phyloP scores from a whole-genome alignment of 2,797 vertebrate species.

The Distichodus sexfasciatus region DNA sequence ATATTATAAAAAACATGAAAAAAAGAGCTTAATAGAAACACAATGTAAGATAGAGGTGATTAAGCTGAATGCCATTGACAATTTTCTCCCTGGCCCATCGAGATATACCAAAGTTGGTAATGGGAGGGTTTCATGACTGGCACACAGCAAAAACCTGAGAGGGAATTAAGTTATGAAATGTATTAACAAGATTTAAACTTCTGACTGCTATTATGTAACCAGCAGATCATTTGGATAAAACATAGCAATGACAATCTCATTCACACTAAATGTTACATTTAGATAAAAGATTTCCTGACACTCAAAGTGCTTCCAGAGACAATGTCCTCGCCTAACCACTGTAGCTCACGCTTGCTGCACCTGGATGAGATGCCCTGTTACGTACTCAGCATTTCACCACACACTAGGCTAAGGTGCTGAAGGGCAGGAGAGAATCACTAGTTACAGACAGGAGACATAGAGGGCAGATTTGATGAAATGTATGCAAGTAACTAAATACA shows the following conservation, averaged over 20 bases:
- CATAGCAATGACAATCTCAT: not conserved
- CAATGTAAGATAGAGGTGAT: slow-evolving; percentile 87
- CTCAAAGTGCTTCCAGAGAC: too few species aligned
- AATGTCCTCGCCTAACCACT: too few species aligned
- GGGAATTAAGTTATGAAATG: not conserved
- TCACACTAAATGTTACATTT: too few species aligned
- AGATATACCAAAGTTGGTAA: slow-evolving; percentile 91
- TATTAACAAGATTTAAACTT: not conserved
- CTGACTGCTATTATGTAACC: not conserved
- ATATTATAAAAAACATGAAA: not conserved
- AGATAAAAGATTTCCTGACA: too few species aligned
- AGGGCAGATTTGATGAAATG: too few species aligned
- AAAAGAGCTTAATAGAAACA: slow-evolving; percentile 80
- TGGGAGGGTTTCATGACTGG: slow-evolving; percentile 89
- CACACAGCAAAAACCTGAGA: slow-evolving; percentile 88
- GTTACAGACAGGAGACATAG: too few species aligned
- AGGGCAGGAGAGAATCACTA: too few species aligned
- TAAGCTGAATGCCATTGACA: slow-evolving; percentile 91
- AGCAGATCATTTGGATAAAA: not conserved
- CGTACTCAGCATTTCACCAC: too few species aligned
- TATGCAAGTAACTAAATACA: too few species aligned
- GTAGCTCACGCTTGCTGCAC: too few species aligned
- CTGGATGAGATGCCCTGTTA: too few species aligned
- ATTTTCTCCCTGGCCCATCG: slow-evolving; percentile 95
- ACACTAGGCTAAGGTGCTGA: too few species aligned